Evolutionary conservation across 2,797 vertebrate genomes (phyloP).

Genomic region (Halcyon smyrnensis): DNA sequence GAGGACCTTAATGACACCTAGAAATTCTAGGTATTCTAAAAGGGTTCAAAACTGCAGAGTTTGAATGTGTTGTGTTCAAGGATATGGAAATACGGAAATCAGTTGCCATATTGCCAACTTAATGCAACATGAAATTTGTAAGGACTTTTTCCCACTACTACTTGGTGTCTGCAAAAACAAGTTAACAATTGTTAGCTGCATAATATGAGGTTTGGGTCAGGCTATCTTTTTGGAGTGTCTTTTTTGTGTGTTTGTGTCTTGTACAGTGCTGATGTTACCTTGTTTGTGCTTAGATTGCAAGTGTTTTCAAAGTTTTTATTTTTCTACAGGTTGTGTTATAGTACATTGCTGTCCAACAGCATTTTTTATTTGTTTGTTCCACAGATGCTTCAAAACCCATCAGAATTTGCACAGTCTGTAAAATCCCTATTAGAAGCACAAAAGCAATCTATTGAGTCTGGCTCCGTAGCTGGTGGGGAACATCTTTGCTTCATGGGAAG

Average conservation of each 20-base stretch:
- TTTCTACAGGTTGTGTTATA: background rate
- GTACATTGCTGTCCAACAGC: background rate
- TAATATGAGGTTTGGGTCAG: background rate
- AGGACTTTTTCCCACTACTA: background rate
- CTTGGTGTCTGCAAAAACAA: background rate
- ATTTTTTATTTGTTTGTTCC: background rate
- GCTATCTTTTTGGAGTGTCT: background rate
- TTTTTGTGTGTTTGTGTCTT: background rate
- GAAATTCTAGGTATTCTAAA: background rate
- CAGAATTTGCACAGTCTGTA: conserved; percentile 95
- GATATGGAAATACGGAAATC: background rate
- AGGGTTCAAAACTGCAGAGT: background rate
- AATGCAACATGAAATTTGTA: background rate
- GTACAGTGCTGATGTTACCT: background rate
- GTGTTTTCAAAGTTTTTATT: background rate
- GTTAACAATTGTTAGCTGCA: background rate
- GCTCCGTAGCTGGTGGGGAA: conserved; percentile 94
- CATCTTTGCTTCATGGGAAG: conserved; percentile 99
- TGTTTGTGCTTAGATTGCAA: background rate
- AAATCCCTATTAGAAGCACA: conserved; percentile 98
- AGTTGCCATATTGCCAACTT: background rate
- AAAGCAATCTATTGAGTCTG: conserved; percentile 96
- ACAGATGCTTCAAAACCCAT: conserved; percentile 98
- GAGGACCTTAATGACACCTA: background rate
- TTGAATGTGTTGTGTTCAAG: background rate